A percentile compares a stretch with the other conserved stretches of the same genome.
These are phyloP conservation scores for Pitta sordida DNA, from an alignment of 2,113 vertebrate genomes.

Conservation along the genomic window DNA sequence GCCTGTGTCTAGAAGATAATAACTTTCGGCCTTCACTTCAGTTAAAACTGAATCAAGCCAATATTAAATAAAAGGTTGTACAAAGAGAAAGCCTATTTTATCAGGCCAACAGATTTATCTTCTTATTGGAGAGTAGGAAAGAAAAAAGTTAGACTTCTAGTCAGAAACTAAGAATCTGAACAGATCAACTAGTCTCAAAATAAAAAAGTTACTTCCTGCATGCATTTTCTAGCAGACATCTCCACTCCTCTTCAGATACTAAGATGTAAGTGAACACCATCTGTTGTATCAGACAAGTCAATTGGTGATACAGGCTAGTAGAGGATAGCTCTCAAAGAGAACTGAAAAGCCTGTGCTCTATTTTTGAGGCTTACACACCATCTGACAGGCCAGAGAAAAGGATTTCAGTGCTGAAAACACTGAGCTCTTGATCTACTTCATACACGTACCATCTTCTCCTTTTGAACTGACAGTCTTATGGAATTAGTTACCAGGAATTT, in stretches of 20 bases:
- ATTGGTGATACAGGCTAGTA: neutral
- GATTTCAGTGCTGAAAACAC: neutral
- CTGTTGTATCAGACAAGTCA: neutral
- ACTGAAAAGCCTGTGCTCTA: neutral
- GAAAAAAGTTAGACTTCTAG: neutral
- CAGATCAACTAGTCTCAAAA: neutral
- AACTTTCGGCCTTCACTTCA: neutral
- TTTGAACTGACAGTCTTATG: neutral
- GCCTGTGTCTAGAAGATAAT: neutral
- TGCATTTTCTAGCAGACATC: neutral
- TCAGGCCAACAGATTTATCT: neutral
- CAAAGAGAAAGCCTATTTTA: neutral
- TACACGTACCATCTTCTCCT: neutral
- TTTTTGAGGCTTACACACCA: neutral
- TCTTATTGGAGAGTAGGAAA: neutral
- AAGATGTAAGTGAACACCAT: neutral
- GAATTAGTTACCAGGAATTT: neutral
- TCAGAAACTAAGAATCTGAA: neutral
- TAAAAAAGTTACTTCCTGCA: neutral
- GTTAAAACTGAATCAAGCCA: neutral
- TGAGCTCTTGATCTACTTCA: fast-evolving
- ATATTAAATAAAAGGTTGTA: neutral
- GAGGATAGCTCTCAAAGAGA: neutral
- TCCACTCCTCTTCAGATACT: neutral
- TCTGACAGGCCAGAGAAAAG: neutral